Evolutionary conservation across 2,113 vertebrate genomes (phyloP), one percentile per base, ranked within the genome.

Genomic region (Argyrosomus japonicus): DNA sequence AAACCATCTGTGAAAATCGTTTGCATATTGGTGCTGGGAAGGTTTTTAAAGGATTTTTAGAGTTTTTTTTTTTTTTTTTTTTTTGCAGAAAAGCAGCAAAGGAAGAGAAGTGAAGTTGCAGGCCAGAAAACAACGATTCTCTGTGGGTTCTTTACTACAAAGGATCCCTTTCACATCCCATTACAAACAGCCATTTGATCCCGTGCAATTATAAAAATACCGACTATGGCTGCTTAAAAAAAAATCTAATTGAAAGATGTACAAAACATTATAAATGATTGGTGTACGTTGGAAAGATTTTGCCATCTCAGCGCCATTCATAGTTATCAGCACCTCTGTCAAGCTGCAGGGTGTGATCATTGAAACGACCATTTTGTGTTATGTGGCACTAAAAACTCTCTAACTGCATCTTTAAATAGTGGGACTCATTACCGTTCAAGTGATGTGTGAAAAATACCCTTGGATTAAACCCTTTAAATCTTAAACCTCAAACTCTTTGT

Each of bases 401-500:
- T 79, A 75, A 78, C 51, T 58, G 79, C 57, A 82, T 57, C 72
- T 87, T 82, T 67, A 74, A 88, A 84, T 47, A n/a, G 61, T 6
- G n/a, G 18, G 13, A 56, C 62, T 83, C 78, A 88, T 91, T 82
- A 90, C 61, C 25, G 57, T 65, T 86, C 45, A 81, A 71, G 57
- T 48, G 64, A 86, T 53, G 71, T 70, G 63, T 75, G 60, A 84
- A 83, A 83, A 87, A 88, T 68, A 81, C 36, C 27, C 78, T 56
- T 25, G 48, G 84, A 89, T 71, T 64, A 88, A 87, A 82, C 18
- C 54, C 45, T 79, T 53, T 65, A 58, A 84, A 89, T 88, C 72
- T 61, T 62, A 68, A 88, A 74, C 43, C 67, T 71, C 53, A 71
- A 54, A 77, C 54, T 45, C 54, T 61, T 54, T 79, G 19, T 76